Percentiles rank a stretch among this genome's conserved stretches.
These are phyloP conservation scores for Drosophila nr. perissopoda DNA, from an alignment of 2,888 invertebrate genomes.

Conservation along the genomic window DNA sequence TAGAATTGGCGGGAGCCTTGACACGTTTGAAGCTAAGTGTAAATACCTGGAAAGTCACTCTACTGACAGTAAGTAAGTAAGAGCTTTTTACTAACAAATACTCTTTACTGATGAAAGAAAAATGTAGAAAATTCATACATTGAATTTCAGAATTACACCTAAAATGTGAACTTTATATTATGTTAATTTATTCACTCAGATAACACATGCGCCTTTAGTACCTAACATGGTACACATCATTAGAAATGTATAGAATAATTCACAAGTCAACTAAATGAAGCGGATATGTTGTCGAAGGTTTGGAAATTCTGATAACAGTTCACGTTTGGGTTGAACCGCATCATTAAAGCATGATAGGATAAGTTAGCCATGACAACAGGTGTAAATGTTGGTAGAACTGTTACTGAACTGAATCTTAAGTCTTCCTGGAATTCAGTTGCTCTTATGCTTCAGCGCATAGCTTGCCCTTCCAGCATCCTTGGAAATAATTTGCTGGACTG, in stretches of 20 bases:
- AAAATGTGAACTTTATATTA: background rate
- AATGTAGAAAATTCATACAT: background rate
- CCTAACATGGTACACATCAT: conserved; percentile 9
- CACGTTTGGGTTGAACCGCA: background rate
- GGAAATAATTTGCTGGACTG: too few relatives aligned
- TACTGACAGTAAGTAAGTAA: background rate
- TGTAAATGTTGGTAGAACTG: background rate
- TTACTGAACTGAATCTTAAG: background rate
- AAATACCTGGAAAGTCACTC: conserved; percentile 3
- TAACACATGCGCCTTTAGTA: background rate
- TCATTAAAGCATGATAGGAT: background rate
- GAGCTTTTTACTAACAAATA: background rate
- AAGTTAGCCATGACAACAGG: background rate
- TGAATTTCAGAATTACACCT: background rate
- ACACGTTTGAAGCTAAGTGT: background rate
- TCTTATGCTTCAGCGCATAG: background rate
- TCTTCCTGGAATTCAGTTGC: background rate
- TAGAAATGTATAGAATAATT: conserved; percentile 18
- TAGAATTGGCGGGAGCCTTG: background rate
- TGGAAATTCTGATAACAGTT: background rate
- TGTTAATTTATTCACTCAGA: background rate
- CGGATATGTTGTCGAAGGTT: background rate
- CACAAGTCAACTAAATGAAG: background rate
- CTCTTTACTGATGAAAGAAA: background rate
- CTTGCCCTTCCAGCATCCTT: background rate